A percentile compares a stretch with the other conserved stretches of the same genome.
Evolutionary conservation across 2,797 vertebrate genomes (phyloP).

Genomic region (Scolopax bukidnonensis): DNA sequence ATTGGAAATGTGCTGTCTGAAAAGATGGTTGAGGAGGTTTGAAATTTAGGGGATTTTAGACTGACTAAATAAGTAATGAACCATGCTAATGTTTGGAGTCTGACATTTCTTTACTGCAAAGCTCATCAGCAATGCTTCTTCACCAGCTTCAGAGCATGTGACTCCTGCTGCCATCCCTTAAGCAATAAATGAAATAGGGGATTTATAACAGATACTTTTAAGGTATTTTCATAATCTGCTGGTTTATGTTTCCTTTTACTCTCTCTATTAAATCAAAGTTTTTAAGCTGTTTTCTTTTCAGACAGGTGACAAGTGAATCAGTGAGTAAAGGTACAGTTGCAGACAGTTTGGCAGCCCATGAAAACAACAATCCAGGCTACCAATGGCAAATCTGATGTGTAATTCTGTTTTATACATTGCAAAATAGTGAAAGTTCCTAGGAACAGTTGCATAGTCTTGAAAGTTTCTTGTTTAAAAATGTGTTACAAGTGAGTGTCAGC

Average conservation of each 20-base stretch:
- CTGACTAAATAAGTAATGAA: not conserved
- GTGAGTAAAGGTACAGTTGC: not conserved
- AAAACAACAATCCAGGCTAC: not conserved
- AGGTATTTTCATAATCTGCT: not conserved
- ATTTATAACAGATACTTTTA: not conserved
- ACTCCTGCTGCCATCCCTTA: not conserved
- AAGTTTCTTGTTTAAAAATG: not conserved
- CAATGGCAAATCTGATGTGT: not conserved
- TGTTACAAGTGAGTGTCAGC: not conserved
- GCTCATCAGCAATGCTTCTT: not conserved
- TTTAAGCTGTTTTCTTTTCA: slow-evolving; percentile 22
- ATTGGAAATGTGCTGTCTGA: not conserved
- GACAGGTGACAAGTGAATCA: not conserved
- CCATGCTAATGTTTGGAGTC: not conserved
- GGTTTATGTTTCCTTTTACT: slow-evolving; percentile 24
- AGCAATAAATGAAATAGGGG: not conserved
- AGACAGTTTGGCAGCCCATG: slow-evolving; percentile 8
- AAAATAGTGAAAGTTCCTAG: not conserved
- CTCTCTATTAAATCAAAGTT: not conserved
- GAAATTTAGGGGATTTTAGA: not conserved
- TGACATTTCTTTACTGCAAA: not conserved
- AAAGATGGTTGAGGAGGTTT: not conserved
- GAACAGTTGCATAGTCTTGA: not conserved
- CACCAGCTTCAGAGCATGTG: not conserved
- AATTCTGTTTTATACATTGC: not conserved